Evolutionary conservation across 2,113 vertebrate species (phyloP), one percentile per base, ranked within the genome.

Genomic region (Grammomys dolichurus): DNA sequence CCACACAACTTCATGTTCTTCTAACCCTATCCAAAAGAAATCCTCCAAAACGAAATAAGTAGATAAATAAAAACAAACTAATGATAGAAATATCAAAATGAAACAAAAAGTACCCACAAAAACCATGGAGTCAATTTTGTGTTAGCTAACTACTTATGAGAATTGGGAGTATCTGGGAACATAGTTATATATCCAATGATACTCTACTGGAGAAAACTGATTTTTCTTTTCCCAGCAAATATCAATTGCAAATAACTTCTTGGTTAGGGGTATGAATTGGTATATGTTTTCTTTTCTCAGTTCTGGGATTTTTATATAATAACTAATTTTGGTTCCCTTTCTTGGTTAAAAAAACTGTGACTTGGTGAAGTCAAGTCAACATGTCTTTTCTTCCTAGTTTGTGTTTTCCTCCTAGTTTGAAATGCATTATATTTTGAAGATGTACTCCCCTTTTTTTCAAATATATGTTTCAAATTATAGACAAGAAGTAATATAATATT

Each of bases 401-500:
- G n/a, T 92, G 77, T 82, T 82, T 93, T 51, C 51, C 11, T 51
- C 51, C 51, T 51, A 51, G 46, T 92, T 70, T 93, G 69, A 90
- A 92, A 72, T 67, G 3, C 2, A 85, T 93, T 87, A 33, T 24
- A 87, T 87, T 95, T 88, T 86, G 40, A 51, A 70, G 33, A 81
- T 19, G 80, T 54, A 26, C 1, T 80, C 26, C 10, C 43, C 14
- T 63, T 43, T 85, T 56, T 60, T 60, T 60, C 22, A 26, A 60
- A 60, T 73, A 78, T 56, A 14, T 70, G 54, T 95, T 95, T 81
- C 33, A 81, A 90, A 89, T 92, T 90, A 67, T 85, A 75, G 60
- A 76, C 58, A 96, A 96, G 2, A 85, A 85, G 51, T 10, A 96
- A 72, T 88, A 69, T 67, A 75, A 78, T 87, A 48, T 46, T 85